Conservation (phyloP, 2,113 vertebrate genomes). For the Drymodes brunneopygia region DNA sequence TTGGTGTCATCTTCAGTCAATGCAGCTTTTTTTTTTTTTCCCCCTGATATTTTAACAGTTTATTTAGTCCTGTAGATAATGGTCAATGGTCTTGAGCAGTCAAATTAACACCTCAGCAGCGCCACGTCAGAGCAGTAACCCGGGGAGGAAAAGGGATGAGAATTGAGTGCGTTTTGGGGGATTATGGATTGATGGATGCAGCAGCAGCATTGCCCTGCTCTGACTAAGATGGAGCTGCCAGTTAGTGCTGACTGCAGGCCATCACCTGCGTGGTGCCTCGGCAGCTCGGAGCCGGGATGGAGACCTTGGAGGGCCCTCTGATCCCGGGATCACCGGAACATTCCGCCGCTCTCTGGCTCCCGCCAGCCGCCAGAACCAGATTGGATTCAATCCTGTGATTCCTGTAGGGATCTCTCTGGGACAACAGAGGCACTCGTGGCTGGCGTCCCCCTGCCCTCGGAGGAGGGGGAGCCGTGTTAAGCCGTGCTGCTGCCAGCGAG, state of each 20-base stretch:
- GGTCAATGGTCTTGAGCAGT: conserved; percentile 46
- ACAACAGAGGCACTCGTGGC: background rate
- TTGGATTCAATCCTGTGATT: background rate
- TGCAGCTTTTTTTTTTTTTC: background rate
- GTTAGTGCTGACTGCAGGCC: conserved; percentile 27
- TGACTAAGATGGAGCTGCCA: conserved; percentile 68
- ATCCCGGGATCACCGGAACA: rapidly evolving
- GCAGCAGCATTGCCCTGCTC: conserved; percentile 37
- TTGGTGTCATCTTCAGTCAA: background rate
- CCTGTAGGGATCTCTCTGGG: background rate
- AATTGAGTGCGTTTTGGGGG: conserved; percentile 60
- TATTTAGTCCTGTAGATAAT: conserved; percentile 8
- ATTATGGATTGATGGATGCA: conserved; percentile 66
- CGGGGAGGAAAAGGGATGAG: conserved; percentile 6
- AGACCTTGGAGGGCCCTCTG: background rate
- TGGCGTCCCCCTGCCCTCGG: background rate
- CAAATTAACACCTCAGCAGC: conserved; percentile 14
- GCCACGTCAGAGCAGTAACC: conserved; percentile 17
- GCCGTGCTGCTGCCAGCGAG: conserved; percentile 41
- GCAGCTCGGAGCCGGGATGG: background rate
- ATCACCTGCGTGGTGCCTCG: background rate
- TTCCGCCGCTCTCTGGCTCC: rapidly evolving
- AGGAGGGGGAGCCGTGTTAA: conserved; percentile 6
- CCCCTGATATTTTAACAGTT: background rate
- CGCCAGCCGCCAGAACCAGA: background rate